These are phyloP conservation scores for Recurvirostra avosetta DNA, from an alignment of 2,113 vertebrate species.

Conservation along the genomic window DNA sequence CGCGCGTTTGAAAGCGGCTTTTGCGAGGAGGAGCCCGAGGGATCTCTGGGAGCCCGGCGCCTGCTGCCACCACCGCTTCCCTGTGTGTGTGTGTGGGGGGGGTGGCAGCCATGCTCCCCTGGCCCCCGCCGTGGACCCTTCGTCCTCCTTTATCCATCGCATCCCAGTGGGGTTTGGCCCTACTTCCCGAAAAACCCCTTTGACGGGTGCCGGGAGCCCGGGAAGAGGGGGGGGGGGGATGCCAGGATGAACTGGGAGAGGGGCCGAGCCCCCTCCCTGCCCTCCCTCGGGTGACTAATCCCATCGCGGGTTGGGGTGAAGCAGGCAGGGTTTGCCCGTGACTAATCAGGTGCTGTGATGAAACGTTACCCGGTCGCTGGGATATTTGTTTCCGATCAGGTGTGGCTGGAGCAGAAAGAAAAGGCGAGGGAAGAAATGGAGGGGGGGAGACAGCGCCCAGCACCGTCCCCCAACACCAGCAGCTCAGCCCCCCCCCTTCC, in stretches of 20 bases:
- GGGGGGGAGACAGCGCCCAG: background rate
- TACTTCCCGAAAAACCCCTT: background rate
- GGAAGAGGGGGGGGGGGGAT: background rate
- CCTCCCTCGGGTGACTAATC: background rate
- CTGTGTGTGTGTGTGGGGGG: too few relatives aligned
- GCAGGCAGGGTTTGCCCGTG: background rate
- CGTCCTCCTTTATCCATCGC: background rate
- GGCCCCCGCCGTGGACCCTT: background rate
- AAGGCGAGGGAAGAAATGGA: background rate
- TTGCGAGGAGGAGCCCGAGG: slow-evolving; percentile 22
- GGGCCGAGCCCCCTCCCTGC: background rate
- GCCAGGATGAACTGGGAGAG: background rate
- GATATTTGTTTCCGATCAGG: background rate
- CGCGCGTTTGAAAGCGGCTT: slow-evolving; percentile 28
- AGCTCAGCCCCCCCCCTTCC: too few relatives aligned
- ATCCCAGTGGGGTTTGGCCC: too few relatives aligned
- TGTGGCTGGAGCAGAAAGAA: background rate
- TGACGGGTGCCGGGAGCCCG: background rate
- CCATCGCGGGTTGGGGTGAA: background rate
- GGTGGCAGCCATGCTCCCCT: background rate
- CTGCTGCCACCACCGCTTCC: background rate
- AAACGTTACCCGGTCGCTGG: background rate
- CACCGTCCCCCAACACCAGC: background rate
- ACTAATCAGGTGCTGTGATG: background rate
- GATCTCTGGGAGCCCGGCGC: slow-evolving; percentile 10